Conservation (phyloP, 2,888 invertebrate genomes). For the Ellobium chinense region DNA sequence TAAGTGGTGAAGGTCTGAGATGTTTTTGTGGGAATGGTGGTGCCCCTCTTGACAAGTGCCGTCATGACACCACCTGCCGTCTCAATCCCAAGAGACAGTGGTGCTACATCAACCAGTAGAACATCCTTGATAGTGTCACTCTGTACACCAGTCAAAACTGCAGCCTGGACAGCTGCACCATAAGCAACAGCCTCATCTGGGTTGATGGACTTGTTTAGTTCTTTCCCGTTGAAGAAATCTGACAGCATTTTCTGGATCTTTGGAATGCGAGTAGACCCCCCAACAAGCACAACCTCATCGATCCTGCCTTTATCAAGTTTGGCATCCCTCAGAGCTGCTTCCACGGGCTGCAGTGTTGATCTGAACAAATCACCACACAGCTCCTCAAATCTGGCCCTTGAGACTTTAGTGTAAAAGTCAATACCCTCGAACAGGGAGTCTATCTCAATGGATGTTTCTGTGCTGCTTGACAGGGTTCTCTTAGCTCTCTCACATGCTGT, state of each 20-base stretch:
- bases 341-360: slow-evolving; percentile 95
- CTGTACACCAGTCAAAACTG: slow-evolving; percentile 86
- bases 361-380: slow-evolving; percentile 96
- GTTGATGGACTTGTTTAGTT: slow-evolving; percentile 97
- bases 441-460: slow-evolving; percentile 87
- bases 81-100: slow-evolving; percentile 82
- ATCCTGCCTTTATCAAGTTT: slow-evolving; percentile 91
- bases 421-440: slow-evolving; percentile 96
- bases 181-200: slow-evolving; percentile 98
- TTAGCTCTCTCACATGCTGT: slow-evolving; percentile 89
- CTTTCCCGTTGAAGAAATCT: slow-evolving; percentile 83
- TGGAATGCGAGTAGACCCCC: slow-evolving; percentile 97
- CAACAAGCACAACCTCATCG: slow-evolving; percentile 85
- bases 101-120: slow-evolving; percentile 85
- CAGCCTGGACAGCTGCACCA: slow-evolving; percentile 77
- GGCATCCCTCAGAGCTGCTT: slow-evolving; percentile 95
- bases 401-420: slow-evolving; percentile 96
- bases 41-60: slow-evolving; percentile 70
- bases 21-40: slow-evolving; percentile 78
- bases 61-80: slow-evolving; percentile 78
- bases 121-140: slow-evolving; percentile 82
- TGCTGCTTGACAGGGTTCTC: slow-evolving; percentile 81
- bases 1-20: slow-evolving; percentile 89
- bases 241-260: slow-evolving; percentile 97
- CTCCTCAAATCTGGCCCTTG: slow-evolving; percentile 97